Conservation (phyloP, 2,113 vertebrate species). For the Callopanchax toddi region DNA sequence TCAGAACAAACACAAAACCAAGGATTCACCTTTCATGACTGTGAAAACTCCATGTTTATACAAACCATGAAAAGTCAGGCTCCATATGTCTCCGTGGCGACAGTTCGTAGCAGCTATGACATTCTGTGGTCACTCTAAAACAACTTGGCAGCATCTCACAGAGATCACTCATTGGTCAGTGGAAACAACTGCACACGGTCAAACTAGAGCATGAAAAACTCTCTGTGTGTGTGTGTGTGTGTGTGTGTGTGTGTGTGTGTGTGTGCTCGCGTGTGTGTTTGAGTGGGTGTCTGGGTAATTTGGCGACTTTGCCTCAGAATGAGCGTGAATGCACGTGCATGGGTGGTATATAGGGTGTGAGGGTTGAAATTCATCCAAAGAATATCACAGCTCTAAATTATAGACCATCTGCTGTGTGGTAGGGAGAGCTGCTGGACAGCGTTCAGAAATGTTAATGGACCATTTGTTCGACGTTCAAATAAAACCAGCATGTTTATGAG, state of each 20-base stretch:
- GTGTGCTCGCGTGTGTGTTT: constrained; percentile 15
- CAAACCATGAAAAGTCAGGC: constrained; percentile 42
- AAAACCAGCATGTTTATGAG: constrained; percentile 50
- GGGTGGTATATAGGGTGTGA: constrained; percentile 32
- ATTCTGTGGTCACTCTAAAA: constrained; percentile 60
- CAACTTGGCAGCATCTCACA: constrained; percentile 64
- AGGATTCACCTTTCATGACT: constrained; percentile 7
- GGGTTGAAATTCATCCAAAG: constrained; percentile 53
- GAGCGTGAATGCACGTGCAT: constrained; percentile 31
- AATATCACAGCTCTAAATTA: constrained; percentile 56
- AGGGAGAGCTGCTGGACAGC: constrained; percentile 56
- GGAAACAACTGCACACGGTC: constrained; percentile 52
- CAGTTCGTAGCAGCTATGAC: constrained; percentile 53
- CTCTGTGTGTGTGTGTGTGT: constrained; percentile 18
- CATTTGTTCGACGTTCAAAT: constrained; percentile 62
- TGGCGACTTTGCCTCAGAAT: constrained; percentile 28
- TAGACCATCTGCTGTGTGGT: constrained; percentile 68
- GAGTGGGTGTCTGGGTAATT: constrained; percentile 20
- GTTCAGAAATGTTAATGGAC: constrained; percentile 63
- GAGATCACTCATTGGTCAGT: constrained; percentile 50
- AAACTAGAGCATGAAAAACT: constrained; percentile 34
- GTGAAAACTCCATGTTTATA: constrained; percentile 29
- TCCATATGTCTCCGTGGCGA: constrained; percentile 63
- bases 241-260: constrained; percentile 17
- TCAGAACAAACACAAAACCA: too few relatives aligned